Percentiles rank a stretch among this genome's conserved stretches.
These are phyloP conservation scores for Vulpes lagopus DNA, from an alignment of 2,113 vertebrate genomes.

Conservation along the genomic window DNA sequence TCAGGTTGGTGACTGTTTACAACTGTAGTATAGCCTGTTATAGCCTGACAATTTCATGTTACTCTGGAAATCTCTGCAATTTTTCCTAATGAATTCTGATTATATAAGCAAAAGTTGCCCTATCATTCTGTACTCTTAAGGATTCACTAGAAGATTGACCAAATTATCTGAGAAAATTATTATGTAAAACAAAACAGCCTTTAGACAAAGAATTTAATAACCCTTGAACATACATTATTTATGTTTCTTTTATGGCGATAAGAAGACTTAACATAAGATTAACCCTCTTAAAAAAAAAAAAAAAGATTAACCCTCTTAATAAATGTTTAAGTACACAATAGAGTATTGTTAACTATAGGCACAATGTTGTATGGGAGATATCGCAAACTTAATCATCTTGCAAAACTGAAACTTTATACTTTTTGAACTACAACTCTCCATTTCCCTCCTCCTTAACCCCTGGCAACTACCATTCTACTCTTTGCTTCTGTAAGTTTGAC, in stretches of 20 bases:
- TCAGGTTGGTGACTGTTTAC: neutral
- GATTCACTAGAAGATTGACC: neutral
- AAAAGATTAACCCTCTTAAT: neutral
- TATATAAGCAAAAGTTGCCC: neutral
- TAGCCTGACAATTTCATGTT: neutral
- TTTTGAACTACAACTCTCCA: neutral
- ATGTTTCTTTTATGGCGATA: neutral
- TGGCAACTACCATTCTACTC: neutral
- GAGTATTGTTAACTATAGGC: neutral
- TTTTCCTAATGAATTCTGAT: neutral
- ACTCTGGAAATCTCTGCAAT: neutral
- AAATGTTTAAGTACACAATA: neutral
- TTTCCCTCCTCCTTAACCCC: neutral
- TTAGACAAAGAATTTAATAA: constrained; percentile 4
- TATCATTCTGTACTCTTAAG: neutral
- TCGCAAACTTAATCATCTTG: neutral
- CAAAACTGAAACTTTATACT: neutral
- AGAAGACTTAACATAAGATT: neutral
- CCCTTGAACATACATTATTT: neutral
- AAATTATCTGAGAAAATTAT: neutral
- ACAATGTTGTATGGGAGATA: neutral
- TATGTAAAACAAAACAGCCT: neutral
- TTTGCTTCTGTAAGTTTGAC: neutral
- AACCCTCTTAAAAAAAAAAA: neutral
- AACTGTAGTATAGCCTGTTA: neutral